Evolutionary conservation across 2,888 invertebrate species (phyloP), one percentile per base, ranked within the genome.

Genomic region (Psococerastis gibbosa): DNA sequence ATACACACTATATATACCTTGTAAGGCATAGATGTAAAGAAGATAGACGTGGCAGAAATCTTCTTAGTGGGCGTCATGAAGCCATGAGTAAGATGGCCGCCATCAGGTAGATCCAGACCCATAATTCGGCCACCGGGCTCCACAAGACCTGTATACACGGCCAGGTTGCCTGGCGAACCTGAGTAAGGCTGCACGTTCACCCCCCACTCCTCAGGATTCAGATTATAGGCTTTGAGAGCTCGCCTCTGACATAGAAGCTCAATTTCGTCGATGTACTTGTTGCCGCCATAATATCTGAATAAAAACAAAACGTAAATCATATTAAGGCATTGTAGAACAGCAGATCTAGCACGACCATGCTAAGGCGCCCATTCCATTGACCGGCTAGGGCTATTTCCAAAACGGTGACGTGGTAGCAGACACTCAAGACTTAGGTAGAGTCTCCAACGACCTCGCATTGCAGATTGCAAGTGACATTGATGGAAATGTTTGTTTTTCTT

Each of bases 11-110:
- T n/a, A n/a, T n/a, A n/a, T 11, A 27, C 27, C 65, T 91, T 92
- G 61, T 98, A 98, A 1, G 95, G 94, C 83, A 95, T 85, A 46
- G 94, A 92, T 66, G 97, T 94, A 60, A 97, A 97, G 68, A 89
- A 98, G 48, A 95, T 80, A 0, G 95, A 94, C 0, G 95, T 94
- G 5, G 94, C 94, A 0, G 95, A 97, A 47, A 97, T 85, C 63
- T 83, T 87, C 61, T 88, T 92, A 6, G 68, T 77, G 5, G 77
- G 68, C 1, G 94, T 94, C 66, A 87, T 85, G 63, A 94, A 95
- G 20, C 78, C 70, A 53, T 91, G 89, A 3, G 88, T 88, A 49
- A 89, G 72, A 65, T 98, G 97, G 1, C 97, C 97, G 51, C 97
- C 97, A 59, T 98, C 95, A 1, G 94, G 92, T 46, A 97, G 66